A percentile compares a stretch with the other conserved stretches of the same genome.
These are phyloP conservation scores for Mareca strepera DNA, from an alignment of 2,797 vertebrate species.

Conservation along the genomic window DNA sequence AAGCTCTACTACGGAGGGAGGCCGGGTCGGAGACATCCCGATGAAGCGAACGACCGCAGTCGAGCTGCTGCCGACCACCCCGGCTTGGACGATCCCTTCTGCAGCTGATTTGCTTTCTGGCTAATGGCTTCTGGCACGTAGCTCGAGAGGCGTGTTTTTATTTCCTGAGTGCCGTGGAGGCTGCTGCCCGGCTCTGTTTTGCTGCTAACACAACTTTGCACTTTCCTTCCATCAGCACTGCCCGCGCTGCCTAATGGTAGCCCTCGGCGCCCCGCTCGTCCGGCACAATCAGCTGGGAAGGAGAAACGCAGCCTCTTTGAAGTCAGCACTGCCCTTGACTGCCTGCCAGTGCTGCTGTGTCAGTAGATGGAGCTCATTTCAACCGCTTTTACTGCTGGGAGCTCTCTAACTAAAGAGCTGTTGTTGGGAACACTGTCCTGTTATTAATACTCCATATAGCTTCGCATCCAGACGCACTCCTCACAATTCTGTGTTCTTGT, in stretches of 20 bases:
- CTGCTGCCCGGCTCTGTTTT: neutral
- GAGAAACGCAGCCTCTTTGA: fast-evolving
- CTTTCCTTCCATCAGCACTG: neutral
- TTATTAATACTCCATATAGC: fast-evolving
- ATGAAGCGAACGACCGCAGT: slow-evolving; percentile 12
- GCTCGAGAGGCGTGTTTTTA: neutral
- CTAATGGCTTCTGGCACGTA: slow-evolving; percentile 18
- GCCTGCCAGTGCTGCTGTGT: neutral
- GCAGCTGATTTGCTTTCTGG: neutral
- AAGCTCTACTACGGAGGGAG: neutral
- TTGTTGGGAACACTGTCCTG: neutral
- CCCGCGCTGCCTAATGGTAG: fast-evolving
- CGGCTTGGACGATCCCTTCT: neutral
- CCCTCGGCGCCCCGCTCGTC: neutral
- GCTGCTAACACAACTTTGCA: neutral
- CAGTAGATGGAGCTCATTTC: neutral
- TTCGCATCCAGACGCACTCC: neutral
- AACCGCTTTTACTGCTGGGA: neutral
- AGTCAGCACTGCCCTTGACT: neutral
- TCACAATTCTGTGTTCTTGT: neutral
- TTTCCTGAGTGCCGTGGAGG: neutral
- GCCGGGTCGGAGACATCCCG: slow-evolving; percentile 16
- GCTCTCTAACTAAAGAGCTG: neutral
- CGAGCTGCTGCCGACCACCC: slow-evolving; percentile 19
- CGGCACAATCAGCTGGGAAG: fast-evolving